These are phyloP conservation scores for Squalus acanthias DNA, from an alignment of 2,797 vertebrate genomes.

Conservation along the genomic window DNA sequence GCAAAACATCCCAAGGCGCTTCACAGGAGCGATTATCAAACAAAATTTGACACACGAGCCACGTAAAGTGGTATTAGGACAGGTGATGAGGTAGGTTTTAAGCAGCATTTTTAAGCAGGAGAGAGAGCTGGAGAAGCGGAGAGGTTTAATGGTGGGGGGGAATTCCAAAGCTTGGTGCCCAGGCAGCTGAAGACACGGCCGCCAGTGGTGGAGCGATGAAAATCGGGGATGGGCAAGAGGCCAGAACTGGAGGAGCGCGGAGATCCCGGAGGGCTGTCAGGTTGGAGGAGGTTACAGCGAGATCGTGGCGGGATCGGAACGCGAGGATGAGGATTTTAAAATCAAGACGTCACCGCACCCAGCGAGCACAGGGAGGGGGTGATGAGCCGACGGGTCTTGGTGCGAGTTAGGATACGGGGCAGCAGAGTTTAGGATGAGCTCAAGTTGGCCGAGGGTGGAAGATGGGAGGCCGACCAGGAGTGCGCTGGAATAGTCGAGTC, in stretches of 20 bases:
- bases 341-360: neutral
- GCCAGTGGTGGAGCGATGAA: neutral
- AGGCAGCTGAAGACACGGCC: neutral
- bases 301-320: neutral
- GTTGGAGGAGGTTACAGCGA: neutral
- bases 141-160: neutral
- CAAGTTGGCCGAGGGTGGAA: neutral
- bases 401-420: neutral
- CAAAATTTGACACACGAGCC: neutral
- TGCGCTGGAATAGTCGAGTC: neutral
- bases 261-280: neutral
- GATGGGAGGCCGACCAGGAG: neutral
- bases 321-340: neutral
- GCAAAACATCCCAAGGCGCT: neutral
- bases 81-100: neutral
- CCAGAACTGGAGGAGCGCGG: neutral
- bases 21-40: neutral
- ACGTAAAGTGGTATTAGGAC: neutral
- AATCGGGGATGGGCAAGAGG: neutral
- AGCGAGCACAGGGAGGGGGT: neutral
- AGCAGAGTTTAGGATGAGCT: neutral
- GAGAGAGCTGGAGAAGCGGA: neutral
- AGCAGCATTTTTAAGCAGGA: neutral
- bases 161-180: neutral
- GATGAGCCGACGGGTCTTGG: too few species aligned